Percentiles rank a stretch among this genome's conserved stretches.
These are phyloP conservation scores for Xenopus tropicalis DNA, from an alignment of 2,113 vertebrate species.

Conservation along the genomic window DNA sequence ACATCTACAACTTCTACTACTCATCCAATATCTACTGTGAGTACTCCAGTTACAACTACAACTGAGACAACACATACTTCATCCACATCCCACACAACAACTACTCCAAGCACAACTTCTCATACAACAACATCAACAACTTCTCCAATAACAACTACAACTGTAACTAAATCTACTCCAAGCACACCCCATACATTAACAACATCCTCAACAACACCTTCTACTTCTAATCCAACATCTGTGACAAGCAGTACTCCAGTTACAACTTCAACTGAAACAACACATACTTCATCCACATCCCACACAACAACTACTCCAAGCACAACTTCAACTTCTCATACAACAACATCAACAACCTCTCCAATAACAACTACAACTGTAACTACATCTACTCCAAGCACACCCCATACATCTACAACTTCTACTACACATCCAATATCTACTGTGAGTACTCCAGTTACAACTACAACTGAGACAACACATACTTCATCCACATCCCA, in stretches of 20 bases:
- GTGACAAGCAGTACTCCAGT: too few relatives aligned
- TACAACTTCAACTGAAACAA: neutral
- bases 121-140: neutral
- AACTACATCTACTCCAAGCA: accelerated
- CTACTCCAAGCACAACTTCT: too few relatives aligned
- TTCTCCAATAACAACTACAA: accelerated
- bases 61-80: too few relatives aligned
- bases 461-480: neutral
- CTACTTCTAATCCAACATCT: neutral
- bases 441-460: neutral
- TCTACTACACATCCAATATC: accelerated
- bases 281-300: neutral
- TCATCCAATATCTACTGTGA: too few relatives aligned
- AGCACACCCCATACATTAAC: too few relatives aligned
- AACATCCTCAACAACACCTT: too few relatives aligned
- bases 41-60: neutral
- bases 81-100: neutral
- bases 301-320: neutral
- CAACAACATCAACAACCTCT: neutral
- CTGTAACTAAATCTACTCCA: neutral
- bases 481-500: neutral
- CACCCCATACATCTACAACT: accelerated
- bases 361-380: neutral
- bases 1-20: neutral
- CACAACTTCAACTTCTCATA: neutral